Evolutionary conservation across 1,140 invertebrate genomes (phyloP).

Genomic region (Danaus melanippus): DNA sequence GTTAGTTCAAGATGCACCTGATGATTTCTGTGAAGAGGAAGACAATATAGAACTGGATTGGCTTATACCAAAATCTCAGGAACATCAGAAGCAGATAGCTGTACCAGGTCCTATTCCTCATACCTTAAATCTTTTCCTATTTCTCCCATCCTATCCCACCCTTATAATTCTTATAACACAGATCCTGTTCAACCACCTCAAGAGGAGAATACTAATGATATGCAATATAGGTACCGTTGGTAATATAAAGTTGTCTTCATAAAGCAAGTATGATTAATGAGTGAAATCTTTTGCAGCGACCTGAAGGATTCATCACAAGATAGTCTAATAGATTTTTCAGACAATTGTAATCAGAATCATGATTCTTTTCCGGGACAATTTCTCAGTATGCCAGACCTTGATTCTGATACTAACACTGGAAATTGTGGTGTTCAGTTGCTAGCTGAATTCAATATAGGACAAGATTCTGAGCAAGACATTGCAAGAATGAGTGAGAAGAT

Average conservation of each 20-base stretch:
- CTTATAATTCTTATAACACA: conserved; percentile 16
- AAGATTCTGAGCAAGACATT: conserved; percentile 37
- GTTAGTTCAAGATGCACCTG: conserved; percentile 32
- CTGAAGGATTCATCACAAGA: conserved; percentile 39
- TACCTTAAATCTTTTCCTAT: conserved; percentile 12
- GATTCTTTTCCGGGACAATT: conserved; percentile 45
- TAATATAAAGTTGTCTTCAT: conserved; percentile 3
- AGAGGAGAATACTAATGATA: conserved; percentile 9
- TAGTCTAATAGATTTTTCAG: conserved; percentile 40
- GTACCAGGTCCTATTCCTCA: conserved; percentile 36
- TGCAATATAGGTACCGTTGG: conserved; percentile 18
- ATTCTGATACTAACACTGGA: conserved; percentile 31
- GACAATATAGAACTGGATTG: conserved; percentile 51
- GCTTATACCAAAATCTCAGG: conserved; percentile 33
- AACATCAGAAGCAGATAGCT: conserved; percentile 22
- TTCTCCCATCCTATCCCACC: conserved; percentile 17
- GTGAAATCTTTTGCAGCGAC: conserved; percentile 10
- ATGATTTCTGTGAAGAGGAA: conserved; percentile 48
- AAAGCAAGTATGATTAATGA: conserved; percentile 3
- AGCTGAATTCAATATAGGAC: conserved; percentile 52
- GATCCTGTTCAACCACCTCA: conserved; percentile 13
- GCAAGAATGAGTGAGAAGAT: conserved; percentile 26
- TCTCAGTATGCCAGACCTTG: conserved; percentile 56
- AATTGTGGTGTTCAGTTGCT: conserved; percentile 41
- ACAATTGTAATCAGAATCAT: conserved; percentile 35